A percentile compares a stretch with the other conserved stretches of the same genome.
Conservation (phyloP, 2,113 vertebrate species). For the Petrocephalus zakoni region DNA sequence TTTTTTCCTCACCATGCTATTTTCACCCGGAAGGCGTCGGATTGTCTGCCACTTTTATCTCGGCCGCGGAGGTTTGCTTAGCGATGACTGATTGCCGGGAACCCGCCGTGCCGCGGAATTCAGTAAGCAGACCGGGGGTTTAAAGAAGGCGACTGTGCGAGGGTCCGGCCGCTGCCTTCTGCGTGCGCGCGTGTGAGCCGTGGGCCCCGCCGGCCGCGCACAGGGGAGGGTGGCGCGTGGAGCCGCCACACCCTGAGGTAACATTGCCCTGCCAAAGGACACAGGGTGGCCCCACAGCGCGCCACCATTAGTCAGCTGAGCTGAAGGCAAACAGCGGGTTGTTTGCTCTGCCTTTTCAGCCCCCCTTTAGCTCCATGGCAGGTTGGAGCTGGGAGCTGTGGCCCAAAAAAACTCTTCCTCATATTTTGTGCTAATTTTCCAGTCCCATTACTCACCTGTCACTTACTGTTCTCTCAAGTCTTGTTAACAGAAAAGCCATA, state of each 20-base stretch:
- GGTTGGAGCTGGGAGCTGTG: background rate
- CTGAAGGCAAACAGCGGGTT: constrained; percentile 34
- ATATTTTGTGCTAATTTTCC: background rate
- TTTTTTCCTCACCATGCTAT: background rate
- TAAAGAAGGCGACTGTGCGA: background rate
- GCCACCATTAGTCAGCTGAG: constrained; percentile 33
- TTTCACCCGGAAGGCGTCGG: background rate
- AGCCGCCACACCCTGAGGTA: constrained; percentile 24
- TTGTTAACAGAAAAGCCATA: background rate
- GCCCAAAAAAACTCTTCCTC: background rate
- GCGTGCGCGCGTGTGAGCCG: background rate
- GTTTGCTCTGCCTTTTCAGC: constrained; percentile 31
- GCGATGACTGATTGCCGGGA: background rate
- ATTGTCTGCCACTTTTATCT: constrained; percentile 11
- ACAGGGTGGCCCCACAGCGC: constrained; percentile 18
- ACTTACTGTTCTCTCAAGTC: background rate
- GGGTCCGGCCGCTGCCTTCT: background rate
- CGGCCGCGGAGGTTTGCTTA: background rate
- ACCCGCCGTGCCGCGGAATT: background rate
- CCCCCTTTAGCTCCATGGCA: constrained; percentile 15
- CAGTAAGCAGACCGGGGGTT: background rate
- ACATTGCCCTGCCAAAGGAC: constrained; percentile 26
- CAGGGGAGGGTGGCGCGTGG: background rate
- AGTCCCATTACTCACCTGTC: background rate
- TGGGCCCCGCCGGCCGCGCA: background rate